phyloP scores from a whole-genome alignment of 2,888 invertebrate species.

The Sesia apiformis region DNA sequence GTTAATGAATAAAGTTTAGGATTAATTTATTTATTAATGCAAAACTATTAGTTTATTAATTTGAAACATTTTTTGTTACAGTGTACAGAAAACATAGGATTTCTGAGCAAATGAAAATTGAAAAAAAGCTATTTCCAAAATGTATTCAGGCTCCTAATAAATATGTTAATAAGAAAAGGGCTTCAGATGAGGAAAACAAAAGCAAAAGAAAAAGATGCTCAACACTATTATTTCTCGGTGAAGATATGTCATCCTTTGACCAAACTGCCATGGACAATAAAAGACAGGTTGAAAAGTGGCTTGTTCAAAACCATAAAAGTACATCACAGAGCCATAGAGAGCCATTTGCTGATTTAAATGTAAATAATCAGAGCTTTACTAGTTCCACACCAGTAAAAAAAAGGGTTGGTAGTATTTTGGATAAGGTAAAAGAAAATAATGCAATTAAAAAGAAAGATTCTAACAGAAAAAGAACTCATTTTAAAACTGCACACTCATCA shows the following conservation, averaged over 20 bases:
- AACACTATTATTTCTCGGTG: slow-evolving; percentile 33
- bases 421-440: not conserved
- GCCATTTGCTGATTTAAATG: slow-evolving; percentile 47
- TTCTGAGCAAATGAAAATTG: slow-evolving; percentile 47
- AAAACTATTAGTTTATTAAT: too few species aligned
- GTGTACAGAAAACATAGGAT: slow-evolving; percentile 38
- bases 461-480: not conserved
- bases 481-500: slow-evolving; percentile 4
- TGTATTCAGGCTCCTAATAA: slow-evolving; percentile 57
- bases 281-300: slow-evolving; percentile 48
- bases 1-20: too few species aligned
- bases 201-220: slow-evolving; percentile 33
- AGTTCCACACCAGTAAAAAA: slow-evolving; percentile 2
- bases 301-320: slow-evolving; percentile 21
- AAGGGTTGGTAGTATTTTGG: slow-evolving; percentile 1
- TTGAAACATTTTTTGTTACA: slow-evolving; percentile 18
- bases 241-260: slow-evolving; percentile 21
- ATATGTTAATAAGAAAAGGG: slow-evolving; percentile 56
- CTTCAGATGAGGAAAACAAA: slow-evolving; percentile 10
- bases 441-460: not conserved
- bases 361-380: slow-evolving; percentile 22
- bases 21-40: too few species aligned
- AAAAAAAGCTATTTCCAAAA: slow-evolving; percentile 56
- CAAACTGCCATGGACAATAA: slow-evolving; percentile 37
- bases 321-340: slow-evolving; percentile 22